Base-by-base conservation (phyloP, 2,888 invertebrate genomes). In the Pilophorus perplexus region DNA sequence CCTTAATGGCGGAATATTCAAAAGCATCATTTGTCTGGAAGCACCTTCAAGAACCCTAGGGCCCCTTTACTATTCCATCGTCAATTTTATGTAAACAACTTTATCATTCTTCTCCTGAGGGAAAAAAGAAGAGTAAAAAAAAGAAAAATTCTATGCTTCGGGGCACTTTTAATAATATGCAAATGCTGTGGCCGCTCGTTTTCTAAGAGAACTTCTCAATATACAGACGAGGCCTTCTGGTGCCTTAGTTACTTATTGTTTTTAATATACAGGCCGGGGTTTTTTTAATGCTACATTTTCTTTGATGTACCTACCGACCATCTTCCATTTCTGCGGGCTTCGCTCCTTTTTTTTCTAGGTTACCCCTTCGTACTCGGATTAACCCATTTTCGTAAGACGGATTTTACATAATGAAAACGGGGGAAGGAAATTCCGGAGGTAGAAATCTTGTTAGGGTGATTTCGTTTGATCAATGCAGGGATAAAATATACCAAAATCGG, bases 11-110 rank as follows among this genome's bases (percentile, higher is more conserved):
- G 60, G 60, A 60, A 60, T 60, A 60, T 60, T 60, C 60, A 60
- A 60, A 60, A 44, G 60, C 44, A 60, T 60, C 60, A 60, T 60
- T 60, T 60, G 60, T 60, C 60, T 60, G 60, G 46, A 60, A 60
- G 44, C 44, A 60, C 42, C 60, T 60, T 60, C 46, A 60, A 60
- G 60, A 44, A 60, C n/a, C 60, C 28, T 22, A 14, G n/a, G 2
- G 16, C 8, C 46, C 10, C 46, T 46, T 25, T 44, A 44, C 27
- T 42, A 3, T 20, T 23, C 20, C 25, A 3, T 22, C n/a, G 14
- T 6, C 44, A 20, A 44, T 37, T 60, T 60, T 60, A 60, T 60
- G 60, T 60, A 60, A 60, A 60, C 60, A 60, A 60, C 60, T 42
- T 60, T 60, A 60, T 60, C 33, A 60, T 46, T 60, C 28, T n/a